These are phyloP conservation scores for Macrochelys suwanniensis DNA, from an alignment of 2,797 vertebrate genomes.

Conservation along the genomic window DNA sequence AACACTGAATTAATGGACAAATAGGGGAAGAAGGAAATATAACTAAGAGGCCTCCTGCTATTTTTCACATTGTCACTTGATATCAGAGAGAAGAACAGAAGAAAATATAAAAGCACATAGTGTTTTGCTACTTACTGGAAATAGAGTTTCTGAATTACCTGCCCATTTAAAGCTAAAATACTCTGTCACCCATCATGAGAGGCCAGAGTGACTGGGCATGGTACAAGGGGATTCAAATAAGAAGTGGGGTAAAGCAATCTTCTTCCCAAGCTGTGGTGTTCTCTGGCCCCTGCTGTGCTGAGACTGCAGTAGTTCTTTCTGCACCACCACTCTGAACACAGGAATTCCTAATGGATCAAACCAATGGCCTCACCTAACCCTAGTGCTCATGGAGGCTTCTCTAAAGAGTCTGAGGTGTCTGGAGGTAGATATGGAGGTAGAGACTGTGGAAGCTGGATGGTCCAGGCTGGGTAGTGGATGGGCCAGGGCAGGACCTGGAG, in stretches of 20 bases:
- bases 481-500: not conserved
- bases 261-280: not conserved
- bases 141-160: slow-evolving; percentile 66
- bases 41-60: not conserved
- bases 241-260: not conserved
- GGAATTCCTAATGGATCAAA: not conserved
- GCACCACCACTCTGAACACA: not conserved
- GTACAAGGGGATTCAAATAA: not conserved
- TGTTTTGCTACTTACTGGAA: slow-evolving; percentile 40
- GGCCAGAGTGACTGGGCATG: not conserved
- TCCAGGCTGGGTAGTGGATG: not conserved
- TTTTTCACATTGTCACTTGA: not conserved
- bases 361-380: not conserved
- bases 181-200: not conserved
- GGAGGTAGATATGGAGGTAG: not conserved
- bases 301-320: not conserved
- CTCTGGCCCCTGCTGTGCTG: not conserved
- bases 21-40: not conserved
- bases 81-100: not conserved
- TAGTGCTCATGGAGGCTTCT: not conserved
- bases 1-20: slow-evolving; percentile 33
- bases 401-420: not conserved
- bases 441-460: not conserved
- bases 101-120: not conserved
- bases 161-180: not conserved